Evolutionary conservation across 2,888 invertebrate species (phyloP), one percentile per base, ranked within the genome.

Genomic region (Nymphalis polychloros): DNA sequence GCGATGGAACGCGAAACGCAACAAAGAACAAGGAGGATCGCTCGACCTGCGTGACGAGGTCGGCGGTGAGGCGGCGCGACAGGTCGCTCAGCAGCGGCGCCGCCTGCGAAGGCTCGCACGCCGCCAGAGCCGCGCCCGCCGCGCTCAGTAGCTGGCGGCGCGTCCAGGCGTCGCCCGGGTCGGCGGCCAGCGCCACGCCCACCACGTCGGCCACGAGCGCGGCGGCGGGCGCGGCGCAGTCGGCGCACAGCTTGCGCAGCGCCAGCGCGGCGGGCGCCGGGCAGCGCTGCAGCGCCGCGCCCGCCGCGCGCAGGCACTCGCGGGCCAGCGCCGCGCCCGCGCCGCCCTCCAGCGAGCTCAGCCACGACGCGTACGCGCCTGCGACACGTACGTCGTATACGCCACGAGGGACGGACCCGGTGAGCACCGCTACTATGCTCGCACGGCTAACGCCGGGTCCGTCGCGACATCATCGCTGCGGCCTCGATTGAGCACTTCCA

Each of bases 311-410:
- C 81, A 92, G 78, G 76, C 92, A 82, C 81, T 84, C 81, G 78
- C 63, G 86, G 72, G 87, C 85, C 81, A 79, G 79, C 76, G 59
- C 77, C 72, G 17, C 83, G 63, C 57, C 86, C 78, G 6, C 82
- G 80, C 31, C 80, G 60, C 84, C 79, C 49, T 81, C 80, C 27
- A 83, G 81, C 10, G 84, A 83, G 63, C 83, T 78, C 78, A 85
- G 93, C 98, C 98, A 98, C 76, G 96, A 95, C 23, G 97, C 96
- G 90, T 97, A 98, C 0, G 96, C 94, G 60, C 97, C 96, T 94
- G 86, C 41, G 7, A 35, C 47, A n/a, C n/a, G n/a, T n/a, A n/a
- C n/a, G n/a, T n/a, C n/a, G n/a, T n/a, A n/a, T n/a, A n/a, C n/a
- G n/a, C n/a, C n/a, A n/a, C n/a, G n/a, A n/a, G n/a, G n/a, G n/a